Evolutionary conservation across 2,888 invertebrate species (phyloP).

Genomic region (Noctua pronuba): DNA sequence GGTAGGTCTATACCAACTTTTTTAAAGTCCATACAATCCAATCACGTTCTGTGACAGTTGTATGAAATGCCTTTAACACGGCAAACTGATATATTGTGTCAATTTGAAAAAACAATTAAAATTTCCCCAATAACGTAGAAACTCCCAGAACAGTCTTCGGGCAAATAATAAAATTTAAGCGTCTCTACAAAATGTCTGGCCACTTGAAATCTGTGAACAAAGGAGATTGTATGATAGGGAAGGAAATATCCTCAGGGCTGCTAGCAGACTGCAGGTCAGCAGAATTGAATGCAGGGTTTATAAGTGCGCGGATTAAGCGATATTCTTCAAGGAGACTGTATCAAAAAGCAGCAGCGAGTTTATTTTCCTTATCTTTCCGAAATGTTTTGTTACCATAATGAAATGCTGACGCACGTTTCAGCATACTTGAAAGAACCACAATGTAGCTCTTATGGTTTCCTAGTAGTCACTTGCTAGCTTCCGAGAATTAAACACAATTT

Average conservation of each 20-base stretch:
- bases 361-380: neutral
- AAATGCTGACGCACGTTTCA: slow-evolving; percentile 32
- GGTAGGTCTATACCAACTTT: too few species aligned
- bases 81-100: neutral
- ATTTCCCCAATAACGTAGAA: neutral
- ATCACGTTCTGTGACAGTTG: neutral
- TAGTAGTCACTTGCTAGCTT: slow-evolving; percentile 3
- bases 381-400: slow-evolving; percentile 10
- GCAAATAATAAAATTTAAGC: slow-evolving; percentile 58
- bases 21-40: too few species aligned
- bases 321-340: neutral
- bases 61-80: neutral
- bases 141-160: slow-evolving; percentile 20
- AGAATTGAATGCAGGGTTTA: slow-evolving; percentile 39
- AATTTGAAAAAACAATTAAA: neutral
- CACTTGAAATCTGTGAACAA: slow-evolving; percentile 53
- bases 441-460: slow-evolving; percentile 1
- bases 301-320: slow-evolving; percentile 27
- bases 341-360: neutral
- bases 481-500: slow-evolving; percentile 11
- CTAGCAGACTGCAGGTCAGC: slow-evolving; percentile 45
- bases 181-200: slow-evolving; percentile 47
- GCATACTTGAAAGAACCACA: neutral
- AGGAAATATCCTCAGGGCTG: slow-evolving; percentile 39
- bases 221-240: slow-evolving; percentile 44